Evolutionary conservation across 2,797 vertebrate species (phyloP).

Genomic region (Dendrocincla tyrannina): DNA sequence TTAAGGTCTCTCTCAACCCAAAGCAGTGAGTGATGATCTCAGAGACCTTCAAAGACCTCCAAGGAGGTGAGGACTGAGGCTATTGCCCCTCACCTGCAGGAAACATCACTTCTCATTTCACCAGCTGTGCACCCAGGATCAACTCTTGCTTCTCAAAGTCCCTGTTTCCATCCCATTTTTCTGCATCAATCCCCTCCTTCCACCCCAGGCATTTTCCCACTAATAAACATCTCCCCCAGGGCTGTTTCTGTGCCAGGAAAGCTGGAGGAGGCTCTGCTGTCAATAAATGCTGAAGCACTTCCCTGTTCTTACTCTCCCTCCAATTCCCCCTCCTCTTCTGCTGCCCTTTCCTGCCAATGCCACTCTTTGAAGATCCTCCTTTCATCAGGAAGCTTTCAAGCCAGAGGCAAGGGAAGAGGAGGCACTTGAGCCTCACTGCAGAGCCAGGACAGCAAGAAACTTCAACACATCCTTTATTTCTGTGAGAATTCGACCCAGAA

Average conservation of each 20-base stretch:
- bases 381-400: background rate
- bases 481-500: background rate
- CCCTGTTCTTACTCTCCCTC: background rate
- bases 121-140: background rate
- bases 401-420: background rate
- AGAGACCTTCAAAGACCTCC: background rate
- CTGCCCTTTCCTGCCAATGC: background rate
- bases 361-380: background rate
- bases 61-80: background rate
- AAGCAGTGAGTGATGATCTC: rapidly evolving
- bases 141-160: background rate
- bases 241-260: background rate
- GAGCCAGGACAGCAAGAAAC: background rate
- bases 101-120: background rate
- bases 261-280: background rate
- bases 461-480: background rate
- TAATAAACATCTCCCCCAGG: background rate
- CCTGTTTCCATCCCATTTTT: background rate
- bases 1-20: background rate
- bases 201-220: background rate
- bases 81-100: background rate
- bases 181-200: background rate
- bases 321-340: background rate
- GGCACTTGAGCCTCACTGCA: background rate
- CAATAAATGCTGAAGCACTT: background rate